Evolutionary conservation across 2,888 invertebrate species (phyloP), one percentile per base, ranked within the genome.

Genomic region (Gandaritis pyraliata): DNA sequence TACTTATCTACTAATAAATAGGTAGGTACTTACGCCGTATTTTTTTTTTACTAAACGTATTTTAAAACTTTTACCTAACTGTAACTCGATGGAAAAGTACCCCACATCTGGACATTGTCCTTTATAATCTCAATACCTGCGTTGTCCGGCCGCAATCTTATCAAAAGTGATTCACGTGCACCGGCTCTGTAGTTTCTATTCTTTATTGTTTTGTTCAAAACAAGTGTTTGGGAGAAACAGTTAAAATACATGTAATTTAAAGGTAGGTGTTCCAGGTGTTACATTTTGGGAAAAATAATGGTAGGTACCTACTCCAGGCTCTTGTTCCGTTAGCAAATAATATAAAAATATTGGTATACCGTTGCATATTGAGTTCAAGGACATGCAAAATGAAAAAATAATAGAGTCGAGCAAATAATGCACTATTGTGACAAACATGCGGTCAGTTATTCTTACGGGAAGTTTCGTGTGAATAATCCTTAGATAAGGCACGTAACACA

Each of bases 171-270:
- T 48, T 15, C 18, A 61, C 59, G 59, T 62, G 52, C 46, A 39
- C 13, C n/a, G 33, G 15, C 39, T 46, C 13, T 56, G 51, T 51
- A n/a, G 18, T 43, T 62, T 57, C 43, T 60, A 18, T 51, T 51
- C 43, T 49, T 58, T 48, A 45, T 52, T 49, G 33, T 57, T 46
- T 41, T 58, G 13, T 48, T 53, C 58, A 13, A 29, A 58, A 61
- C 68, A 64, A 66, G 64, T 68, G 66, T 66, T 68, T 61, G 8
- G 68, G 70, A 68, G 68, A 18, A 65, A 55, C 57, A 47, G 52
- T 16, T 60, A 38, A 18, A 12, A 12, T 56, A 49, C 47, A 47
- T 48, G 43, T 8, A n/a, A 10, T 13, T 10, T 7, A 41, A 16
- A 16, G 15, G 15, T 8, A 10, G 2, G 8, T 16, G 15, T 16